phyloP scores from a whole-genome alignment of 2,888 invertebrate species.

The Seira ritae region DNA sequence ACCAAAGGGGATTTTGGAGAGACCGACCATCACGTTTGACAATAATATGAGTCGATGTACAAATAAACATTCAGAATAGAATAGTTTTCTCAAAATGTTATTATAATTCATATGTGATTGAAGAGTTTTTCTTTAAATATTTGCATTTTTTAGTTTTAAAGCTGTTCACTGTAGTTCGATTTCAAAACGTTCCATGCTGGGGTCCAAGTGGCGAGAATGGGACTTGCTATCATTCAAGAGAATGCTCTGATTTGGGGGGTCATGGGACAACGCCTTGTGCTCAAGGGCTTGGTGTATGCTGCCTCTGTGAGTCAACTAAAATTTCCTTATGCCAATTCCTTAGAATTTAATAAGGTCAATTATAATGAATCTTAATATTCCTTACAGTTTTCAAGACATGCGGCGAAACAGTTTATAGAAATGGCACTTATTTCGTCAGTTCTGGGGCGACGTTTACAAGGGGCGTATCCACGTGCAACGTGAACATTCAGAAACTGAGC shows the following conservation, averaged over 20 bases:
- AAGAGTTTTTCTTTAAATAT: no score
- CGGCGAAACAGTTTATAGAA: conserved; percentile 80
- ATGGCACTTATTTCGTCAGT: conserved; percentile 84
- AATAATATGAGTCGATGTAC: conserved; percentile 69
- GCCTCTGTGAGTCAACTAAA: conserved; percentile 81
- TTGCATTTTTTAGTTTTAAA: conserved; percentile 69
- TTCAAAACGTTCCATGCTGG: conserved; percentile 77
- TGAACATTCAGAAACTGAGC: conserved; percentile 82
- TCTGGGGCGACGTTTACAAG: conserved; percentile 77
- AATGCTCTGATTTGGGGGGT: conserved; percentile 82
- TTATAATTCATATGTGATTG: no score
- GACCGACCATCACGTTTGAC: conserved; percentile 70
- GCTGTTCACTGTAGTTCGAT: conserved; percentile 67
- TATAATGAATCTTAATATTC: conserved; percentile 16
- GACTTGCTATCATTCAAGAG: conserved; percentile 82
- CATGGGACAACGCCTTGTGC: conserved; percentile 83
- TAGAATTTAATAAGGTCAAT: not conserved
- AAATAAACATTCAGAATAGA: no score
- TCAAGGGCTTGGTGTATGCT: conserved; percentile 85
- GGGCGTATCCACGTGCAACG: conserved; percentile 80
- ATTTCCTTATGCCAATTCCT: not conserved
- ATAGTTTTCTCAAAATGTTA: no score
- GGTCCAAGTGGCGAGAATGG: conserved; percentile 81
- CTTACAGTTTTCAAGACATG: conserved; percentile 82
- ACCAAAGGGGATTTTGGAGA: conserved; percentile 58